Evolutionary conservation across 2,797 vertebrate species (phyloP), one percentile per base, ranked within the genome.

Genomic region (Cyclopterus lumpus): DNA sequence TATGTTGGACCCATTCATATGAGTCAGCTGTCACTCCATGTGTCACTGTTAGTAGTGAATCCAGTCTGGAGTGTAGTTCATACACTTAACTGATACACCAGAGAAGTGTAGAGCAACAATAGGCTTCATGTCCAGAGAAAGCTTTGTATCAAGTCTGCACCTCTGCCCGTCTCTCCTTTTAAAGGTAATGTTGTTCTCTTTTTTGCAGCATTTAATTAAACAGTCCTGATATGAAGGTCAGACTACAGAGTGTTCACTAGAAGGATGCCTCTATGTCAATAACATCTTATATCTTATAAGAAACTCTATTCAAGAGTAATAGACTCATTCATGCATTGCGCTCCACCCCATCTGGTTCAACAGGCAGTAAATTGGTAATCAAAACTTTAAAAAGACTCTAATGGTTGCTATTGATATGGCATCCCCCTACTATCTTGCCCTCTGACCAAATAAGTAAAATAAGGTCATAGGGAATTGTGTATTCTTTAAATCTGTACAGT

Each of bases 221-320:
- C 5, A 34, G 63, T 51, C 46, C n/a, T 46, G 26, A 77, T 36
- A 28, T 76, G 46, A 87, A 89, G 83, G 79, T 86, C 76, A 82
- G 54, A 74, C 49, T 42, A 62, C 46, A 68, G 40, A 53, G 22
- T 30, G 59, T 51, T 58, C 18, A 48, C 46, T 67, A 1, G 46
- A 74, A 71, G 66, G 62, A 69, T 60, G 63, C 38, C 58, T 79
- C 16, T 36, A 59, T 73, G 73, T 69, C 68, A 88, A 88, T 69
- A 82, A 73, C 22, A 82, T 81, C 81, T 84, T 46, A 81, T 85
- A 82, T 81, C 81, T 84, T 46, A 81, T 85, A 76, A 68, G 75
- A 83, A 82, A 57, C 36, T 81, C 51, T 72, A 74, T 84, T 85
- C 68, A 80, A 67, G 20, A 82, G 74, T 80, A 83, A 84, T 82